Conservation (phyloP, 2,113 vertebrate species). For the Puffinus mauretanicus region DNA sequence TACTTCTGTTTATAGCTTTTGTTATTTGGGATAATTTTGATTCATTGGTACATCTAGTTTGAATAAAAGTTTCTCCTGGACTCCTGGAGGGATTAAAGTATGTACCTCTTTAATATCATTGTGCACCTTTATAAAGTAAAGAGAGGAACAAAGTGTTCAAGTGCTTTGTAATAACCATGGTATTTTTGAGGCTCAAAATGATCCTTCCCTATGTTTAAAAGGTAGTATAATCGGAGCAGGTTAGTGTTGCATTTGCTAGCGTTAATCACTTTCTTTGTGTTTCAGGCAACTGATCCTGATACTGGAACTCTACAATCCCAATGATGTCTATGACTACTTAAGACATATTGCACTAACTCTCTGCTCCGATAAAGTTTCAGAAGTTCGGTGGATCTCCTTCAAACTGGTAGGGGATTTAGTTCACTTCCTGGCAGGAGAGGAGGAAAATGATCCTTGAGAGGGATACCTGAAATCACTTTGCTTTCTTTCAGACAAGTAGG, state of each 20-base stretch:
- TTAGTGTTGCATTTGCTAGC: neutral
- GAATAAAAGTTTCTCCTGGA: neutral
- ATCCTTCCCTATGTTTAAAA: neutral
- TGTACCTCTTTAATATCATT: accelerated
- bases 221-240: neutral
- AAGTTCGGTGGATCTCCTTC: constrained; percentile 80
- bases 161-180: neutral
- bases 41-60: neutral
- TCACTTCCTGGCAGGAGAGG: neutral
- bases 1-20: neutral
- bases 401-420: constrained; percentile 69
- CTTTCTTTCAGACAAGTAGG: neutral
- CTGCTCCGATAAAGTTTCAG: constrained; percentile 76
- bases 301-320: constrained; percentile 73
- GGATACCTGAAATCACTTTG: neutral
- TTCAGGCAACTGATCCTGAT: constrained; percentile 78
- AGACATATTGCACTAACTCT: constrained; percentile 73
- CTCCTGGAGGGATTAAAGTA: neutral
- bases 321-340: constrained; percentile 72
- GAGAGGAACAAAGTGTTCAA: neutral
- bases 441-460: neutral
- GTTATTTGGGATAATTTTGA: neutral
- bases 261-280: neutral
- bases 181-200: neutral
- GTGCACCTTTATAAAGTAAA: neutral